These are phyloP conservation scores for Siderastrea siderea DNA, from an alignment of 92 coral and sea anemone genomes.

Conservation along the genomic window DNA sequence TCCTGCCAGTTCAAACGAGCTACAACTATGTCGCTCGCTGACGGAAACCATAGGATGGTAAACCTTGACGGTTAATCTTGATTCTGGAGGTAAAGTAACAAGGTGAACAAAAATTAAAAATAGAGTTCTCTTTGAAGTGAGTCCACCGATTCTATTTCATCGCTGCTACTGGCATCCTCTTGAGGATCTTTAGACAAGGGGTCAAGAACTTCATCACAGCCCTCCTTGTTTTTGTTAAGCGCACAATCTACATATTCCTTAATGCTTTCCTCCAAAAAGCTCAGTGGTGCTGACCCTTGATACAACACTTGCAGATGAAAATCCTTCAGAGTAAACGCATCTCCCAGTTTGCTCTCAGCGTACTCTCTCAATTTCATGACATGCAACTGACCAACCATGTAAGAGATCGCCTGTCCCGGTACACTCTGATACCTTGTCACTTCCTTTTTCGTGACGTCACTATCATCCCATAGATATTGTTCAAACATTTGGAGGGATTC, in stretches of 20 bases:
- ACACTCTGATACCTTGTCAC: slow-evolving; percentile 94
- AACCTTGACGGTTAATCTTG: neutral
- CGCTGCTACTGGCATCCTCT: neutral
- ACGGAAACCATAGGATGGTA: too few relatives aligned
- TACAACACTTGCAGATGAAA: slow-evolving; percentile 88
- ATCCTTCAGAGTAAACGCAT: slow-evolving; percentile 81
- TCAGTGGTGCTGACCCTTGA: slow-evolving; percentile 93
- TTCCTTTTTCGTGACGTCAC: slow-evolving; percentile 86
- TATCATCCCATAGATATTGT: slow-evolving; percentile 83
- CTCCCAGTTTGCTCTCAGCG: slow-evolving; percentile 69
- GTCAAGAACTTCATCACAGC: slow-evolving; percentile 77
- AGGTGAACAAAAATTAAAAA: neutral
- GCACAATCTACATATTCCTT: slow-evolving; percentile 85
- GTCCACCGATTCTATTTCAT: neutral
- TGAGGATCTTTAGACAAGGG: slow-evolving; percentile 24
- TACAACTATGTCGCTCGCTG: too few relatives aligned
- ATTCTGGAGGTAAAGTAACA: neutral
- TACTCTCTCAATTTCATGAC: slow-evolving; percentile 81
- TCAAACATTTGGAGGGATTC: slow-evolving; percentile 71
- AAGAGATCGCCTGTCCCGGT: slow-evolving; percentile 95
- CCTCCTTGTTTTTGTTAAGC: slow-evolving; percentile 59
- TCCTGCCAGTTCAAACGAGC: too few relatives aligned
- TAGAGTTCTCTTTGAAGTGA: slow-evolving; percentile 8
- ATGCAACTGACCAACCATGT: slow-evolving; percentile 91
- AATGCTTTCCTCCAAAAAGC: slow-evolving; percentile 80